These are phyloP conservation scores for Bolinopsis microptera DNA, from an alignment of 37 sponge, comb jelly and placozoan genomes.

Conservation along the genomic window DNA sequence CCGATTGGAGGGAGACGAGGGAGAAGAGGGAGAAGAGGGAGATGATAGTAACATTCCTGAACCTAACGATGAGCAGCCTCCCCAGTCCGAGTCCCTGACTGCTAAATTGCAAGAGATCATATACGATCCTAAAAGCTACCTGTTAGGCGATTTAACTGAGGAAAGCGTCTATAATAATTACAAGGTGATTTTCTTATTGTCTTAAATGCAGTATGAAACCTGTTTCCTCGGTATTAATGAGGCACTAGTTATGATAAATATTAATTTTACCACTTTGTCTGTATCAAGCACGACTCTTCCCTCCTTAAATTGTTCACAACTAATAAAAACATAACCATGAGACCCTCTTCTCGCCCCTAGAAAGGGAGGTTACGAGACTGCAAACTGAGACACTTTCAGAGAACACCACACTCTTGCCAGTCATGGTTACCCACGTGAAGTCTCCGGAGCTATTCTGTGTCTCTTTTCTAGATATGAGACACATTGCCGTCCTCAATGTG, in stretches of 20 bases:
- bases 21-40: background rate
- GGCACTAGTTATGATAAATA: too few species aligned
- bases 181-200: too few species aligned
- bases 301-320: too few species aligned
- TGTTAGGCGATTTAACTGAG: background rate
- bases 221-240: too few species aligned
- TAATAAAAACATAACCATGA: too few species aligned
- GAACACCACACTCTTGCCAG: background rate
- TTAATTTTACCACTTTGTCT: too few species aligned
- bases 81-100: background rate
- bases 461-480: background rate
- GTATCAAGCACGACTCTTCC: too few species aligned
- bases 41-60: background rate
- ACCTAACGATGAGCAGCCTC: background rate
- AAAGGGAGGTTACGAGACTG: background rate
- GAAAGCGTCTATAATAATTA: background rate
- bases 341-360: too few species aligned
- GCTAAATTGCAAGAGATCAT: background rate
- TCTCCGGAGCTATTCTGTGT: slow-evolving; percentile 55
- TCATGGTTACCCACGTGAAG: background rate
- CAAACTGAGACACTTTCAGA: background rate
- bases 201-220: too few species aligned
- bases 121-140: slow-evolving; percentile 10
- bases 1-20: background rate
- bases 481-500: slow-evolving; percentile 14